Base-by-base conservation (phyloP, 2,888 invertebrate species). In the Chalcis sispes region DNA sequence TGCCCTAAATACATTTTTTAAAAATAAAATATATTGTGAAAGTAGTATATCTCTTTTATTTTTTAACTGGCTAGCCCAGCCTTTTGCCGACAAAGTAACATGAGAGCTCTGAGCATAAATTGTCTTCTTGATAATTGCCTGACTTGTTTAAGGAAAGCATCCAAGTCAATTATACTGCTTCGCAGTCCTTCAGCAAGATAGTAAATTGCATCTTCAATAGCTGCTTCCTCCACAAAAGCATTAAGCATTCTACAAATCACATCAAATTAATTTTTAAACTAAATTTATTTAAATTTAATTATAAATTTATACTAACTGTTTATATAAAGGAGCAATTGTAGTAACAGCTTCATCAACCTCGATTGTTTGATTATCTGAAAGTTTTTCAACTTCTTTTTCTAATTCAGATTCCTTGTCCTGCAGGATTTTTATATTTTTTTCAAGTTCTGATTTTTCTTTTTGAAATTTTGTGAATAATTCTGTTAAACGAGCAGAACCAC, bases 191-290 rank as follows among this genome's bases (percentile, higher is more conserved):
- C 98, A 8, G 98, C 98, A 90, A 99, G 93, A 88, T 98, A 98
- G 89, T 99, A 99, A 86, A 99, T 98, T 77, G 98, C 96, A 91
- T 99, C 99, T 90, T 99, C 99, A 67, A 96, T 93, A 18, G 99
- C 98, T 79, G 98, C 97, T 90, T 99, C 99, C 89, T 99, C 98
- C 64, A 98, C 97, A 90, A 96, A 98, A 54, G 97, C 95, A 89
- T 95, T 96, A 77, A 98, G 89, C 85, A 99, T 93, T 87, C 95
- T 95, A 83, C 29, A 52, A 56, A 48, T 48, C n/a, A 52, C 48
- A 48, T 46, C 13, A 52, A 23, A 20, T 46, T 59, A 18, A 52
- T 65, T 29, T 62, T 50, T 46, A 36, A 64, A 40, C 10, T 1
- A 27, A 64, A 7, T 10, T 13, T 13, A 23, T 15, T 52, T 15